Conservation (phyloP, 2,797 vertebrate species). For the Mus caroli region DNA sequence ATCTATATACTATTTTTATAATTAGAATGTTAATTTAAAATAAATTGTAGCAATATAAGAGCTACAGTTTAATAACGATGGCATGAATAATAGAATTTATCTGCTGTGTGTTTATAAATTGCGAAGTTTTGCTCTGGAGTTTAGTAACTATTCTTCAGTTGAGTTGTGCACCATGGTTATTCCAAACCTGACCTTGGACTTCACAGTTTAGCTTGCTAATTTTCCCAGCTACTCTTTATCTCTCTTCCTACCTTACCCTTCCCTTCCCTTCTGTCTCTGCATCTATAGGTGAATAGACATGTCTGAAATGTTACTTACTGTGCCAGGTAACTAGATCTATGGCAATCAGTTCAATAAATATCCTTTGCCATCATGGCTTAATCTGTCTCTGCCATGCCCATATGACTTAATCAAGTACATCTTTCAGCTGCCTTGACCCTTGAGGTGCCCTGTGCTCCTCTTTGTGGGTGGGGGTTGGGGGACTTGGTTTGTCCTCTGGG, state of each 20-base stretch:
- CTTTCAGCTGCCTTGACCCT: background rate
- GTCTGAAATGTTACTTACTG: background rate
- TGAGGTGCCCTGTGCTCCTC: background rate
- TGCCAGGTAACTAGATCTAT: background rate
- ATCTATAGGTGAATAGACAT: background rate
- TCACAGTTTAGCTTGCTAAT: background rate
- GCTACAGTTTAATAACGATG: background rate
- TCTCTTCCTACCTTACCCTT: background rate
- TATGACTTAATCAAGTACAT: background rate
- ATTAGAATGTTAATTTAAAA: constrained; percentile 48
- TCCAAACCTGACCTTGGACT: background rate
- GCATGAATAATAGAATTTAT: background rate
- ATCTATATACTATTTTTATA: constrained; percentile 6
- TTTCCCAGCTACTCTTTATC: background rate
- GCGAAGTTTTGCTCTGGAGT: background rate
- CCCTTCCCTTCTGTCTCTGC: background rate
- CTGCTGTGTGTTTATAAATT: background rate
- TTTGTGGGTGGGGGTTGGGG: background rate
- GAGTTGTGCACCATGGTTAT: background rate
- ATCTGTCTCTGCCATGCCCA: background rate
- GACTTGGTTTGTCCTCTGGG: background rate
- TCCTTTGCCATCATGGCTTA: background rate
- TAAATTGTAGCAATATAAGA: constrained; percentile 17
- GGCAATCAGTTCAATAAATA: background rate
- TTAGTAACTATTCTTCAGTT: constrained; percentile 12